Evolutionary conservation across 2,113 vertebrate genomes (phyloP), one percentile per base, ranked within the genome.

Genomic region (Anser brachyrhynchus): DNA sequence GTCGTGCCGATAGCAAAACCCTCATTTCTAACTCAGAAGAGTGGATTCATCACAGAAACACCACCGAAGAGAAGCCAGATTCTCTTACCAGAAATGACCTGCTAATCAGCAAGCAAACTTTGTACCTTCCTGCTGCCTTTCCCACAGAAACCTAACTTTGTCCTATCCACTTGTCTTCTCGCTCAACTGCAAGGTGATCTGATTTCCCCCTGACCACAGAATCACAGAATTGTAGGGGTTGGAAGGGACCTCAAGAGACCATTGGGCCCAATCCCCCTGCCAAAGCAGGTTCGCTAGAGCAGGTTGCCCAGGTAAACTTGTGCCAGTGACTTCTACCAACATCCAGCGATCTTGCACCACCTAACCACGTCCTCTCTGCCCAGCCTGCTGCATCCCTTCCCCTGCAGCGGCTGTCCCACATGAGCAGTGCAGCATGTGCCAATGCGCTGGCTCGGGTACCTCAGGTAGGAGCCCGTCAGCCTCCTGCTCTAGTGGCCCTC

Each of bases 281-380:
- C 46, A 49, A 11, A 49, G 20, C 46, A 49, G 46, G 46, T 49
- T 49, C 20, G 10, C 46, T 49, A 49, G 46, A 49, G 46, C 46
- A 49, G 46, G 20, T 22, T 49, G 46, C 46, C 46, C 46, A 22
- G 46, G 46, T 49, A 49, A 49, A 49, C 46, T 49, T 49, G 46
- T 49, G 46, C 46, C 46, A 49, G 22, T 12, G 25, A 20, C 43
- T 64, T 46, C 26, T 37, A 33, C 49, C 33, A 21, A 76, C 33
- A n/a, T 4, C 5, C 25, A n/a, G 5, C 25, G 20, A 9, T 5
- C 16, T 26, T 16, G 6, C 25, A 49, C 37, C 35, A 28, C 25
- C 51, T 31, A 14, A 6, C 14, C 0, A 29, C 0, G 3, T 17
- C 41, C 59, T 67, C 35, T 29, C 26, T 11, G 10, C 1, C 20